These are phyloP conservation scores for Conus betulinus DNA, from an alignment of 1,140 invertebrate species.

Conservation along the genomic window DNA sequence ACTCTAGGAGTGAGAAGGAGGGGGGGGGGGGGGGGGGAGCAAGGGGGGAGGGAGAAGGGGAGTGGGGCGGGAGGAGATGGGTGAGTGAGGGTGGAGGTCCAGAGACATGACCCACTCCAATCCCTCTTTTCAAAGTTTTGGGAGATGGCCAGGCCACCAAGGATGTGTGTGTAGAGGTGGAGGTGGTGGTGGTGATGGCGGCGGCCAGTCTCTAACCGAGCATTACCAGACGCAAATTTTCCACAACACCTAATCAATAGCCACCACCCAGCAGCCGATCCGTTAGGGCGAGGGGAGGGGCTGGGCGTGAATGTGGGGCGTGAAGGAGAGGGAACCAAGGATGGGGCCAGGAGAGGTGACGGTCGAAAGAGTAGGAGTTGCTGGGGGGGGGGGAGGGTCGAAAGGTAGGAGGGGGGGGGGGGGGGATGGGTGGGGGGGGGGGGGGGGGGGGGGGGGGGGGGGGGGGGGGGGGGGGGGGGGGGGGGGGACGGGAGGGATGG, in stretches of 20 bases:
- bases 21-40: background rate
- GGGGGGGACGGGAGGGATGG: background rate
- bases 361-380: background rate
- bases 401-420: background rate
- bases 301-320: too few relatives aligned
- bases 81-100: too few relatives aligned
- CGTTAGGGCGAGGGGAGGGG: background rate
- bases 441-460: background rate
- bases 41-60: background rate
- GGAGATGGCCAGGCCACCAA: too few relatives aligned
- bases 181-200: too few relatives aligned
- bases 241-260: background rate
- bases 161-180: too few relatives aligned
- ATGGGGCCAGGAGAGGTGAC: background rate
- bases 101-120: too few relatives aligned
- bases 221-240: background rate
- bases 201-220: too few relatives aligned
- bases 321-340: background rate
- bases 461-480: background rate
- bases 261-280: background rate
- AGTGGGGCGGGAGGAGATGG: too few relatives aligned
- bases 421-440: background rate
- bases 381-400: background rate
- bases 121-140: too few relatives aligned
- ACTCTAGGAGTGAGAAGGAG: background rate